A percentile compares a stretch with the other conserved stretches of the same genome.
Evolutionary conservation across 1,140 invertebrate genomes (phyloP).

Genomic region (Anagrus nilaparvatae): DNA sequence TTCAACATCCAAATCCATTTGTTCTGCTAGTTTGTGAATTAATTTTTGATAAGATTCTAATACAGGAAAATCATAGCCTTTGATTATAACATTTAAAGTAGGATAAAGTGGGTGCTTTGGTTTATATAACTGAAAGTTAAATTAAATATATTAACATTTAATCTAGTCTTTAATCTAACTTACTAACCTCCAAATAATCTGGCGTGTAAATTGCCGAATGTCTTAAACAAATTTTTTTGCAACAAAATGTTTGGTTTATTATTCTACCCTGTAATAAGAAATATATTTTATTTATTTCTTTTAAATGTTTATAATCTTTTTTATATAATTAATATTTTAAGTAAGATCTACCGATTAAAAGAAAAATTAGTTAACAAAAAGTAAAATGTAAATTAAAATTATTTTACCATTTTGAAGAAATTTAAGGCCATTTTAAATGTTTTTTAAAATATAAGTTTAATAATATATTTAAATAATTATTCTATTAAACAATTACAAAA

Average conservation of each 20-base stretch:
- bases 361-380: slow-evolving; percentile 8
- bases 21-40: slow-evolving; percentile 59
- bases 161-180: slow-evolving; percentile 7
- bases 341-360: not conserved
- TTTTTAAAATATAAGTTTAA: no score
- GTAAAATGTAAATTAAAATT: not conserved
- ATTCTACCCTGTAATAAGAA: not conserved
- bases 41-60: slow-evolving; percentile 72
- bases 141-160: slow-evolving; percentile 3
- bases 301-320: not conserved
- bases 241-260: not conserved
- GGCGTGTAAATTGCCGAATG: slow-evolving; percentile 41
- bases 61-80: slow-evolving; percentile 69
- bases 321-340: slow-evolving; percentile 3
- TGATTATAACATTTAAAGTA: slow-evolving; percentile 65
- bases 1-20: slow-evolving; percentile 65
- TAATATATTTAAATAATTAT: no score
- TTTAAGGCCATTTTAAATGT: slow-evolving; percentile 21
- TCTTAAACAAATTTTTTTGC: slow-evolving; percentile 10
- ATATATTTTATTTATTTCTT: not conserved
- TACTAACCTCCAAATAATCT: slow-evolving; percentile 45
- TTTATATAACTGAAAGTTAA: slow-evolving; percentile 46
- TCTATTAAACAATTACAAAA: no score
- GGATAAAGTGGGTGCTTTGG: slow-evolving; percentile 62
- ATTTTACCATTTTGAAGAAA: slow-evolving; percentile 19